A percentile compares a stretch with the other conserved stretches of the same genome.
Conservation (phyloP, 2,888 invertebrate genomes). For the Schizotus pectinicornis region DNA sequence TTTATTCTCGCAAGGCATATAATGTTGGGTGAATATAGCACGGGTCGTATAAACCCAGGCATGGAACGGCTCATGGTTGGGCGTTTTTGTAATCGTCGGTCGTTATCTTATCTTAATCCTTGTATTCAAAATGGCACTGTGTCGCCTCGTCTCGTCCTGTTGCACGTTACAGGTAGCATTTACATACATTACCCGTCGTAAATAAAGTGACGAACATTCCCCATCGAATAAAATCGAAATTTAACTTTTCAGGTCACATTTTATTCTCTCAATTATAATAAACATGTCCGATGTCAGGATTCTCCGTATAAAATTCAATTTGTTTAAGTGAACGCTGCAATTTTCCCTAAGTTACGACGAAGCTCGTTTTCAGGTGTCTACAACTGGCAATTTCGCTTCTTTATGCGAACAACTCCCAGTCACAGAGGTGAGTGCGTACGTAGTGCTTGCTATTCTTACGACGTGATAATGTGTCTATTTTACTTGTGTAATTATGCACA, state of each 20-base stretch:
- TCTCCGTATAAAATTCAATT: constrained; percentile 55
- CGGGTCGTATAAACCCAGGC: neutral
- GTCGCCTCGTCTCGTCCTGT: constrained; percentile 31
- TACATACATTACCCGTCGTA: constrained; percentile 57
- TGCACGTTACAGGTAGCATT: constrained; percentile 49
- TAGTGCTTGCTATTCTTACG: neutral
- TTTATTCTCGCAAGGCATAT: no score
- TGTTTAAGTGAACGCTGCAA: constrained; percentile 51
- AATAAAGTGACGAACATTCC: constrained; percentile 49
- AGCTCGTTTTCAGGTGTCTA: neutral
- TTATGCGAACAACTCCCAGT: constrained; percentile 2
- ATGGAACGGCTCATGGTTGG: constrained; percentile 4
- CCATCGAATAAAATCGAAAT: constrained; percentile 53
- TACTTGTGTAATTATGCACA: constrained; percentile 32
- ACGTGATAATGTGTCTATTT: constrained; percentile 34
- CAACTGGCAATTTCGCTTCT: constrained; percentile 6
- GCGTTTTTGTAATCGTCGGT: constrained; percentile 24
- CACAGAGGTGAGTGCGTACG: no score
- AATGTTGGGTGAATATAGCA: no score
- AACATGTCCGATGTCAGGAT: constrained; percentile 55
- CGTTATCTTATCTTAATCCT: constrained; percentile 38
- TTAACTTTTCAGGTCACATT: constrained; percentile 56
- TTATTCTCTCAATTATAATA: constrained; percentile 59
- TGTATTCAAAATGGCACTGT: constrained; percentile 31
- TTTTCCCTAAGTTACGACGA: constrained; percentile 37